phyloP scores from a whole-genome alignment of 2,888 invertebrate genomes.

The Heliconius hortense region DNA sequence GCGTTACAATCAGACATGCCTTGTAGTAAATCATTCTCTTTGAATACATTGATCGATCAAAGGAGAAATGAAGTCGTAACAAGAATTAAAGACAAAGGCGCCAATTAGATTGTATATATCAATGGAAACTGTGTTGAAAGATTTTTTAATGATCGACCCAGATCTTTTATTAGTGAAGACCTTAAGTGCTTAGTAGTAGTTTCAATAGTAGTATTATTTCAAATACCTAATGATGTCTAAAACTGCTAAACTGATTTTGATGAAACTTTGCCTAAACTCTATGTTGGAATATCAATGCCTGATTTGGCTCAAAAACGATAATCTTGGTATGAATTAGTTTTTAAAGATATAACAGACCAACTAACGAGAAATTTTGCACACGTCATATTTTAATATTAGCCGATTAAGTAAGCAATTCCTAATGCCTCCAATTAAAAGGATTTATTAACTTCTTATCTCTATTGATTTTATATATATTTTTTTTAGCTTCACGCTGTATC shows the following conservation, averaged over 20 bases:
- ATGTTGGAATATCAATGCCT: no score
- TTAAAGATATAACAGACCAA: no score
- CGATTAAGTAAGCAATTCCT: no score
- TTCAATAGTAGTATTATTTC: not conserved
- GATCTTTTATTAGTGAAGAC: constrained; percentile 1
- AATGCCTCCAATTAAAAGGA: no score
- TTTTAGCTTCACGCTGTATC: not conserved
- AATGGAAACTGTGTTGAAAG: not conserved
- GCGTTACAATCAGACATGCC: no score
- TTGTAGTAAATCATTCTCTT: not conserved
- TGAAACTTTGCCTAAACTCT: no score
- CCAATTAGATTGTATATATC: constrained; percentile 2
- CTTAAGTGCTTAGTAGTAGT: not conserved
- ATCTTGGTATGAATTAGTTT: no score
- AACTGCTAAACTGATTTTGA: no score
- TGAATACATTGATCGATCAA: constrained; percentile 4
- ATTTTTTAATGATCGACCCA: not conserved
- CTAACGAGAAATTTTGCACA: no score
- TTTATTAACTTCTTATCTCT: not conserved
- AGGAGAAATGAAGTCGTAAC: not conserved
- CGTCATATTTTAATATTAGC: no score
- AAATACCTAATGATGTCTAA: not conserved
- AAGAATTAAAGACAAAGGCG: not conserved
- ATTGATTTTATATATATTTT: no score
- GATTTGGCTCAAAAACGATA: no score